These are phyloP conservation scores for Eristalis pertinax DNA, from an alignment of 2,888 invertebrate genomes.

Conservation along the genomic window DNA sequence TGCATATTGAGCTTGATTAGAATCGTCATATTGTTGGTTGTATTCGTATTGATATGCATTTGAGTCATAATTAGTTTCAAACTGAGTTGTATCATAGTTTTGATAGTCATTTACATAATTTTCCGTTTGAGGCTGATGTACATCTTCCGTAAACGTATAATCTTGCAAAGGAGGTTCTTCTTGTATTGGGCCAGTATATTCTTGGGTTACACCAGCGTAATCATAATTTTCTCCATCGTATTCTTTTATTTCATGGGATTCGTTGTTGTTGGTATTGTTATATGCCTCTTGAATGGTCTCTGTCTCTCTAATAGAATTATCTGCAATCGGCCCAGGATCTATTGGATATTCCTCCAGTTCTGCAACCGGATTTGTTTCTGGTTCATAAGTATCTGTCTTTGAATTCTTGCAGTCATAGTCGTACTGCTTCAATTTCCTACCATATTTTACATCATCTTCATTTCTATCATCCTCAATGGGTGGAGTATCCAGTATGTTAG, in stretches of 20 bases:
- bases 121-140: constrained; percentile 73
- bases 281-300: constrained; percentile 11
- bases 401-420: constrained; percentile 29
- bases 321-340: constrained; percentile 11
- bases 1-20: constrained; percentile 73
- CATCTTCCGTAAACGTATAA: constrained; percentile 20
- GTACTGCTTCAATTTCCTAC: not conserved
- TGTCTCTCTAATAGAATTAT: constrained; percentile 2
- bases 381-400: constrained; percentile 21
- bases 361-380: constrained; percentile 11
- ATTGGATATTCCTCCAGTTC: constrained; percentile 1
- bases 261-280: constrained; percentile 12
- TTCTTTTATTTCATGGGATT: constrained; percentile 2
- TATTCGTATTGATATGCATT: constrained; percentile 79
- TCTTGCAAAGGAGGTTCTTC: constrained; percentile 70
- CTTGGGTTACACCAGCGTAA: constrained; percentile 14
- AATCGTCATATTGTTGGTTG: constrained; percentile 78
- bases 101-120: constrained; percentile 77
- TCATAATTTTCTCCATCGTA: constrained; percentile 24
- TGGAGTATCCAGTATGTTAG: constrained; percentile 29
- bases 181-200: constrained; percentile 66
- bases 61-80: constrained; percentile 76
- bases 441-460: not conserved
- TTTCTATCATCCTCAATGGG: not conserved
- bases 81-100: constrained; percentile 78